phyloP scores from a whole-genome alignment of 2,113 vertebrate species.

The Misgurnus anguillicaudatus region DNA sequence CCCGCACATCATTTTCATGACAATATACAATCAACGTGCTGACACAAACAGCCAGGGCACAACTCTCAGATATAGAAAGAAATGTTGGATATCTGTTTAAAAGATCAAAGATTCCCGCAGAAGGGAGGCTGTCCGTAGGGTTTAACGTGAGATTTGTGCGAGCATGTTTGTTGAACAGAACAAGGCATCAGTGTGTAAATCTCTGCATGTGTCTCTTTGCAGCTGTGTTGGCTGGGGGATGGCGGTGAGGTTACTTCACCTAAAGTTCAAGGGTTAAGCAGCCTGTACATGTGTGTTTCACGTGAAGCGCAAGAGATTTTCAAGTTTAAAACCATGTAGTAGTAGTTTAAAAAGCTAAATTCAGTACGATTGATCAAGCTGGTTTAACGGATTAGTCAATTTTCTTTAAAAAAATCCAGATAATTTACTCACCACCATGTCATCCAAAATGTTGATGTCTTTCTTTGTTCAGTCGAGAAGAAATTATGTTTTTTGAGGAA shows the following conservation, averaged over 20 bases:
- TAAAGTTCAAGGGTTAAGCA: slow-evolving; percentile 38
- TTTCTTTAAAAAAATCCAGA: too few species aligned
- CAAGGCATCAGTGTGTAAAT: slow-evolving; percentile 14
- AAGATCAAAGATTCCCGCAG: neutral
- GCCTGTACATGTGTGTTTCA: slow-evolving; percentile 8
- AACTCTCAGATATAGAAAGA: neutral
- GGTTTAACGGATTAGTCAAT: too few species aligned
- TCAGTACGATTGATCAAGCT: neutral
- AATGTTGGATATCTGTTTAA: slow-evolving; percentile 6
- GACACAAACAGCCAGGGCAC: neutral
- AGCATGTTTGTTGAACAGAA: slow-evolving; percentile 26
- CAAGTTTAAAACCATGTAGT: neutral
- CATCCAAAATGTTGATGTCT: too few species aligned
- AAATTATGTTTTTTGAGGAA: too few species aligned
- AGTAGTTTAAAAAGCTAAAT: neutral
- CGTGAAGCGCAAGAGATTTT: neutral
- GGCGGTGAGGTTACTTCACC: slow-evolving; percentile 34
- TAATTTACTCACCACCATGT: too few species aligned
- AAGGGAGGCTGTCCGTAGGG: slow-evolving; percentile 9
- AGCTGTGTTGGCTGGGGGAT: slow-evolving; percentile 44
- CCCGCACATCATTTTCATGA: neutral
- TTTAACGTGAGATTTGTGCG: slow-evolving; percentile 13
- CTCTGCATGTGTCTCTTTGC: slow-evolving; percentile 25
- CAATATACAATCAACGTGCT: neutral
- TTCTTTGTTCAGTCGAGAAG: too few species aligned